Base-by-base conservation (phyloP, 2,888 invertebrate species). In the Dendrolimus houi region DNA sequence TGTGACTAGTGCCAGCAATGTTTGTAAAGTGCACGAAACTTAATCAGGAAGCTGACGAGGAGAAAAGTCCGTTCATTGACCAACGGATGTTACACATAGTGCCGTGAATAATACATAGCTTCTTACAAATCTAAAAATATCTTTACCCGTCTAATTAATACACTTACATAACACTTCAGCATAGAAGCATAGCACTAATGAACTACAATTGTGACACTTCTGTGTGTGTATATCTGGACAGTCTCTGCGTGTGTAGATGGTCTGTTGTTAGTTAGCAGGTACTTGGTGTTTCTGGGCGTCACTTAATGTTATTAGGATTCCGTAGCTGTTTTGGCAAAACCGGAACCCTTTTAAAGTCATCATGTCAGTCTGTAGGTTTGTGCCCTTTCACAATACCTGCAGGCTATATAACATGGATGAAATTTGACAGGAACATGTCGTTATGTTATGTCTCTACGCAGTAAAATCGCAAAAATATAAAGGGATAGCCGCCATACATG, bases 1-100 rank as follows among this genome's bases (percentile, higher is more conserved):
- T 12, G 47, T 47, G 47, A 47, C 47, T 9, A 47, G 29, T 29
- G 3, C 29, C 29, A 29, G 29, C 29, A 29, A 29, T 29, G 29
- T 29, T 29, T 29, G 29, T 29, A 29, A 29, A 29, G 29, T 6
- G 29, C 29, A 29, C 29, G 29, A 29, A 3, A 29, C 29, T 29
- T 29, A 29, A 29, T 29, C 29, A 29, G 29, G 29, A 29, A 29
- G 29, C 29, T 47, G 47, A 47, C 47, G 47, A 8, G 58, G 58
- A 58, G 58, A 55, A 58, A 58, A 58, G 57, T 58, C 53, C 58
- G 58, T 47, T 58, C 58, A 53, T 53, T 55, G 55, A 52, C 55
- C 55, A 54, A 52, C 53, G 56, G 53, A 53, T 53, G 53, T 53
- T 40, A 41, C 56, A 14, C 53, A 53, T 56, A 55, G 55, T 52